Percentiles rank a stretch among this genome's conserved stretches.
Evolutionary conservation across 1,140 invertebrate species (phyloP).

Genomic region (Sinonovacula constricta): DNA sequence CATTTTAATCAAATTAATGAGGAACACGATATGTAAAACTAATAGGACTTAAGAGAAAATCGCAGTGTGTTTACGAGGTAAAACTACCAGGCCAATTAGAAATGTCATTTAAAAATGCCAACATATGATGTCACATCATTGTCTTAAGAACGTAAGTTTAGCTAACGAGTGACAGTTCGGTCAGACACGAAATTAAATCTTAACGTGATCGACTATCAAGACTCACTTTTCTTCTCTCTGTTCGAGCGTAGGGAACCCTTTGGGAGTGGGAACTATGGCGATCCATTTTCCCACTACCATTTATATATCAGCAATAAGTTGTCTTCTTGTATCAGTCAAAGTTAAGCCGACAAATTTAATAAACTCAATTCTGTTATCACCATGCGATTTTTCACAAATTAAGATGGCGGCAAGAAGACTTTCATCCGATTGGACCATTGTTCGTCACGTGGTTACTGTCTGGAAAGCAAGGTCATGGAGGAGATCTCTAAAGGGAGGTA

Average conservation of each 20-base stretch:
- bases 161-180: too few species aligned
- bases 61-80: neutral
- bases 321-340: neutral
- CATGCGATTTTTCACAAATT: conserved; percentile 33
- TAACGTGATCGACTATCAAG: too few species aligned
- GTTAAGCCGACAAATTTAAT: neutral
- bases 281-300: conserved; percentile 48
- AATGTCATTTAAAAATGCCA: too few species aligned
- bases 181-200: too few species aligned
- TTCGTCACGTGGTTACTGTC: conserved; percentile 28
- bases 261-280: conserved; percentile 47
- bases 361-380: conserved; percentile 24
- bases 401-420: conserved; percentile 49
- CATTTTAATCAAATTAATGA: neutral
- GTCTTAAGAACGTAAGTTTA: too few species aligned
- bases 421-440: conserved; percentile 18
- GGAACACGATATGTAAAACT: neutral
- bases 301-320: neutral
- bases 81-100: too few species aligned
- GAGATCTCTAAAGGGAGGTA: conserved; percentile 16
- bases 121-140: too few species aligned
- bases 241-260: conserved; percentile 45
- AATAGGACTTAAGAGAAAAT: neutral
- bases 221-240: conserved; percentile 40
- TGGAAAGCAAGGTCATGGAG: conserved; percentile 14